Base-by-base conservation (phyloP, 2,797 vertebrate species). In the Phrynocephalus guinanensis region DNA sequence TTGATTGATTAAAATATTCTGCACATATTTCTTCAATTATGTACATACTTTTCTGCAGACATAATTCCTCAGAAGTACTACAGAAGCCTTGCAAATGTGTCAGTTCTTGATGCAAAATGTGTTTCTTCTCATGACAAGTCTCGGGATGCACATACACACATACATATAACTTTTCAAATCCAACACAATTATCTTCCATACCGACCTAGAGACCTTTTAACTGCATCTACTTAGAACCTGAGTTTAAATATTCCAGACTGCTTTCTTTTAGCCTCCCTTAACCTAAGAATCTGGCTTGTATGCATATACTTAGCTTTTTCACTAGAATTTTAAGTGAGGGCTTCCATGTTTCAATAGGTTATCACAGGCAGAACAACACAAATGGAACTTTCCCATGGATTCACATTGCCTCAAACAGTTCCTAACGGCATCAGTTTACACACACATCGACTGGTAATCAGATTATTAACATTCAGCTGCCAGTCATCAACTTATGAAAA, bases 381-480 rank as follows among this genome's bases (percentile, higher is more conserved):
- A 26, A 20, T 44, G 13, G 8, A 26, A 28, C 24, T 77, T 48
- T 72, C n/a, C 22, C 18, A 52, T 67, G 72, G 67, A 68, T 24
- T n/a, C 48, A 44, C 6, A 66, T 66, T 30, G 16, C 22, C 78
- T 48, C 38, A 81, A n/a, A 63, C 28, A 38, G 24, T 73, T 86
- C 67, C 28, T 60, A 86, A 20, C 63, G 6, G 68, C n/a, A 30
- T 48, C 71, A 7, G 60, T 75, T 87, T 79, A 67, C 20, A 82
- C 26, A 75, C 63, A 66, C 8, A 77, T 33, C 16, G 24, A 52
- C 48, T 48, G 33, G n/a, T 56, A 30, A 73, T 60, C 52, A 52
- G 72, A 73, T 73, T 22, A 33, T 83, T 56, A 83, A 73, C 10
- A 73, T 72, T 83, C 50, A 73, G 50, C 50, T 73, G 70, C n/a